Evolutionary conservation across 92 coral and sea anemone species (phyloP).

Genomic region (Parazoanthus atlanticus): DNA sequence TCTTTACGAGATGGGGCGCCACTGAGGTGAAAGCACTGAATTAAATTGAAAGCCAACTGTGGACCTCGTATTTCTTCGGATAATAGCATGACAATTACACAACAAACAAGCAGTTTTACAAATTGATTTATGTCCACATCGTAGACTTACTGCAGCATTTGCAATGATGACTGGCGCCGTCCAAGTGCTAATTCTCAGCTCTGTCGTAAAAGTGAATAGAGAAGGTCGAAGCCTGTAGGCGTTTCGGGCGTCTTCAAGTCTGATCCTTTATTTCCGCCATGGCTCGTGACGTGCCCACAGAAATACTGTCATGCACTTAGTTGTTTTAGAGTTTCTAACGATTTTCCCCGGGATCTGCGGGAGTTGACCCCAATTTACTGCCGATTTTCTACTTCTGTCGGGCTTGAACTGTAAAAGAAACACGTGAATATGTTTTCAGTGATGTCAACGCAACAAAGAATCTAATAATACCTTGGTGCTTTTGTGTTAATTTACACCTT

Average conservation of each 20-base stretch:
- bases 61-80: background rate
- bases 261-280: conserved; percentile 31
- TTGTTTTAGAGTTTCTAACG: background rate
- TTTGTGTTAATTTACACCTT: conserved; percentile 42
- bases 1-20: conserved; percentile 19
- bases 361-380: background rate
- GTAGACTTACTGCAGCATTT: conserved; percentile 22
- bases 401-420: background rate
- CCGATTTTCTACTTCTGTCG: background rate
- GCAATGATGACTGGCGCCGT: conserved; percentile 30
- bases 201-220: conserved; percentile 17
- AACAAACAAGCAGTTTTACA: background rate
- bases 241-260: conserved; percentile 30
- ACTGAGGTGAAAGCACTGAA: conserved; percentile 11
- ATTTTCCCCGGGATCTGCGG: background rate
- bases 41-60: background rate
- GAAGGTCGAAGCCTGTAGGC: background rate
- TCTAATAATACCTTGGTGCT: background rate
- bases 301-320: background rate
- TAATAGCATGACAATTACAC: conserved; percentile 21
- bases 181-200: conserved; percentile 15
- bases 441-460: background rate
- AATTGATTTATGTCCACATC: conserved; percentile 30
- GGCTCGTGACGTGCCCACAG: background rate
- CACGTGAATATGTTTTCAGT: background rate